phyloP scores from a whole-genome alignment of 2,797 vertebrate species.

The Phoxinus dragarum region DNA sequence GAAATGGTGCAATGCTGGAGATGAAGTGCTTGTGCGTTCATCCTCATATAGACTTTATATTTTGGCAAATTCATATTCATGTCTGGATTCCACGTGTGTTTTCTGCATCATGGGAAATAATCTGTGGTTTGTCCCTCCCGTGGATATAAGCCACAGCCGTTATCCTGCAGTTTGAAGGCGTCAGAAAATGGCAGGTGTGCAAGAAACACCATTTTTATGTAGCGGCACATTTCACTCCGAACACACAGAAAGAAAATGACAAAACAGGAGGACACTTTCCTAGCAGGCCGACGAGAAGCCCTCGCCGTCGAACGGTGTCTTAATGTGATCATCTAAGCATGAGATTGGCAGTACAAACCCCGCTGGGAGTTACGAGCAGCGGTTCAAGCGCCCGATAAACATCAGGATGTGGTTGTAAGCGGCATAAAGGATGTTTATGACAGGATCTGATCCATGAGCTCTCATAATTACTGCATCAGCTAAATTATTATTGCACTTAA shows the following conservation, averaged over 20 bases:
- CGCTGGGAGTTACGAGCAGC: slow-evolving; percentile 39
- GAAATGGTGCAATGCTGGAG: too few relatives aligned
- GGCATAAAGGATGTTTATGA: slow-evolving; percentile 22
- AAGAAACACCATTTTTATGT: neutral
- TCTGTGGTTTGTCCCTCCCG: neutral
- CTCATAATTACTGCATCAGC: neutral
- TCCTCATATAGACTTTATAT: too few relatives aligned
- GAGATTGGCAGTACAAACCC: slow-evolving; percentile 34
- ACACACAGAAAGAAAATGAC: neutral
- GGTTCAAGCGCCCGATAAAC: neutral
- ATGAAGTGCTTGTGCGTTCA: too few relatives aligned
- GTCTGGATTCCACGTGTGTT: too few relatives aligned
- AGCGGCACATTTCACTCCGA: neutral
- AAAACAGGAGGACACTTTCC: neutral
- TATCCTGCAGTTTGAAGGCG: neutral
- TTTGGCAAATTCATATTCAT: too few relatives aligned
- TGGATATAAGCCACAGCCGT: neutral
- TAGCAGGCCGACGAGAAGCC: neutral
- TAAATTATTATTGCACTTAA: neutral
- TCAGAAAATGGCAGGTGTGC: neutral
- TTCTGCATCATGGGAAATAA: too few relatives aligned
- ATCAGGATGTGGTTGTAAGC: slow-evolving; percentile 8
- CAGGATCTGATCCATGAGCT: slow-evolving; percentile 7
- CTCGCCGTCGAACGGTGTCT: slow-evolving; percentile 22
- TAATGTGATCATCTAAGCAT: slow-evolving; percentile 31